A percentile compares a stretch with the other conserved stretches of the same genome.
phyloP scores from a whole-genome alignment of 2,888 invertebrate species.

The Digitonthophagus gazella region DNA sequence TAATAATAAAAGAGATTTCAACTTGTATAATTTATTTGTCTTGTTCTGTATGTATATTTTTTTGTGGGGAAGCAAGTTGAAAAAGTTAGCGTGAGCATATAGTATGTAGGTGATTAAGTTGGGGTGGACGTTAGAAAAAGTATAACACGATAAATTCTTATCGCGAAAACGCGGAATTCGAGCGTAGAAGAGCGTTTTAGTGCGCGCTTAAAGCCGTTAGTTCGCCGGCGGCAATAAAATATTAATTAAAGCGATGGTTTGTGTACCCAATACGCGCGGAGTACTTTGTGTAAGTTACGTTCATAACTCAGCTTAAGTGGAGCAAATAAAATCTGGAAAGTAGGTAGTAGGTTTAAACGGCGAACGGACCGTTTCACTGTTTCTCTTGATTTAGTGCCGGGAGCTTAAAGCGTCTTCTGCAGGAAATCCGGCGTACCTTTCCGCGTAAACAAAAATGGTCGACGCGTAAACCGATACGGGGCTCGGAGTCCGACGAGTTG shows the following conservation, averaged over 20 bases:
- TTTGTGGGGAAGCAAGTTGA: too few species aligned
- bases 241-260: neutral
- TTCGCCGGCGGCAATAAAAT: neutral
- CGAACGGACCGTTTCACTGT: neutral
- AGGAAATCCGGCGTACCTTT: neutral
- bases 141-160: too few species aligned
- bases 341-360: neutral
- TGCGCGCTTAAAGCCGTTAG: neutral
- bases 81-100: too few species aligned
- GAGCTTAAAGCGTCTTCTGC: neutral
- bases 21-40: too few species aligned
- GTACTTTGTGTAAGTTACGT: neutral
- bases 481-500: too few species aligned
- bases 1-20: too few species aligned
- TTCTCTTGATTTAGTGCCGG: neutral
- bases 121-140: too few species aligned
- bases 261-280: neutral
- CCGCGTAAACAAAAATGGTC: neutral
- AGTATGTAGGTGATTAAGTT: too few species aligned
- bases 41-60: too few species aligned
- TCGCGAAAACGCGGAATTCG: too few species aligned
- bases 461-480: too few species aligned
- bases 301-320: neutral
- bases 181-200: neutral
- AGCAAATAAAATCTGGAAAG: neutral